A percentile compares a stretch with the other conserved stretches of the same genome.
Evolutionary conservation across 2,113 vertebrate species (phyloP).

Genomic region (Pontoporia blainvillei): DNA sequence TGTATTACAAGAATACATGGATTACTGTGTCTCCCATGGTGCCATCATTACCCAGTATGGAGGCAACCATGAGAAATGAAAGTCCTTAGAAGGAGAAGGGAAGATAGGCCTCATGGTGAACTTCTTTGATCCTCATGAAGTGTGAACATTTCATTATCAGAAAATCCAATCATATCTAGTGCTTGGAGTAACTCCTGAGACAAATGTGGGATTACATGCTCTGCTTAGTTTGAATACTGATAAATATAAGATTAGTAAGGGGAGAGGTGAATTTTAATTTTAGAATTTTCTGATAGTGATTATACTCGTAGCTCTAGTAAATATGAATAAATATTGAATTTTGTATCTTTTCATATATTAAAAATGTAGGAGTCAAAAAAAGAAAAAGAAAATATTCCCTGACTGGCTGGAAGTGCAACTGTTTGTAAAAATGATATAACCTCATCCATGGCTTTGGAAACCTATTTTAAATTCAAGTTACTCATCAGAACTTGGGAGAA

Average conservation of each 20-base stretch:
- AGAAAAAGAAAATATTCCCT: too few species aligned
- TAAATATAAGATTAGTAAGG: background rate
- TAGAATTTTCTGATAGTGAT: conserved; percentile 3
- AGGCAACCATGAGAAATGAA: background rate
- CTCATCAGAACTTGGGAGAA: background rate
- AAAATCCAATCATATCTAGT: background rate
- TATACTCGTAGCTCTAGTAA: background rate
- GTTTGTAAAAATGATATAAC: background rate
- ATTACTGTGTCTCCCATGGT: background rate
- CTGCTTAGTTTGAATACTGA: background rate
- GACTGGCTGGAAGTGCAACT: background rate
- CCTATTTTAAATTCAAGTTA: background rate
- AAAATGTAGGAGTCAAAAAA: too few species aligned
- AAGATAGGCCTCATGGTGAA: background rate
- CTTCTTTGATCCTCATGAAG: background rate
- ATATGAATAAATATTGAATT: background rate
- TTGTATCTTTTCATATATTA: background rate
- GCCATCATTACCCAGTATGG: background rate
- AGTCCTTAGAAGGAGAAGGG: background rate
- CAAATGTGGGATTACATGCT: background rate
- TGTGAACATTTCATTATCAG: background rate
- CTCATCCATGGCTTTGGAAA: background rate
- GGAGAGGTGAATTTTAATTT: background rate
- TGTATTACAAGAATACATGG: background rate
- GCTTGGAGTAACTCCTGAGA: background rate